Base-by-base conservation (phyloP, 2,888 invertebrate genomes). In the Desoria tigrina region DNA sequence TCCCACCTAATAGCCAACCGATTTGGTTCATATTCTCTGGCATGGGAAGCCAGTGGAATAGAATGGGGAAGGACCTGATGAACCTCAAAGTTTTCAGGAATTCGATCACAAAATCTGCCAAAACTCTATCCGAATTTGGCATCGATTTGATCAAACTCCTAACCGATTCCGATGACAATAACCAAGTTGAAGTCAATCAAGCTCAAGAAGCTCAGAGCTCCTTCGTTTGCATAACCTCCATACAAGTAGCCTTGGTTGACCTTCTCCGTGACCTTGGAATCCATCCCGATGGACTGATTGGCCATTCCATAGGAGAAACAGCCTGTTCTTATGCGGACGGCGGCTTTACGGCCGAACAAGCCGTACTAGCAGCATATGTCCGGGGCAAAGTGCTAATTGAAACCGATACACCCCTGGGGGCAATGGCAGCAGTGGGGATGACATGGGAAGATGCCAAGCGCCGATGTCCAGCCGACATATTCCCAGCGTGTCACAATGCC, bases 261-360 rank as follows among this genome's bases (percentile, higher is more conserved):
- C 81, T 93, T 60, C 83, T 98, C 71, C 85, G 84, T 64, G 82
- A 84, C 23, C 79, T 90, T 26, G 91, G 90, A 69, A 84, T 98
- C 45, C 83, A 84, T 61, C 94, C 97, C 2, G 94, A 96, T 80
- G 96, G 96, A 60, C 93, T 99, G 78, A 84, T 98, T 59, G 98
- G 98, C 0, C 98, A 98, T 81, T 96, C 96, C 23, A 91, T 91
- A 16, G 94, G 94, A 26, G 94, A 94, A 82, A 84, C 92, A 75
- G 93, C 93, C 1, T 97, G 96, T 81, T 96, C 94, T 11, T 97
- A 97, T 82, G 95, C 95, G 21, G 97, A 97, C 83, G 95, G 93
- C 14, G 90, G 93, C 53, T 87, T 98, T 77, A 94, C 93, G 4
- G 88, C 90, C 1, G 95, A 95, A 80, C 96, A 98, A 82, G 89